Evolutionary conservation across 2,888 invertebrate genomes (phyloP).

Genomic region (Notodonta dromedarius): DNA sequence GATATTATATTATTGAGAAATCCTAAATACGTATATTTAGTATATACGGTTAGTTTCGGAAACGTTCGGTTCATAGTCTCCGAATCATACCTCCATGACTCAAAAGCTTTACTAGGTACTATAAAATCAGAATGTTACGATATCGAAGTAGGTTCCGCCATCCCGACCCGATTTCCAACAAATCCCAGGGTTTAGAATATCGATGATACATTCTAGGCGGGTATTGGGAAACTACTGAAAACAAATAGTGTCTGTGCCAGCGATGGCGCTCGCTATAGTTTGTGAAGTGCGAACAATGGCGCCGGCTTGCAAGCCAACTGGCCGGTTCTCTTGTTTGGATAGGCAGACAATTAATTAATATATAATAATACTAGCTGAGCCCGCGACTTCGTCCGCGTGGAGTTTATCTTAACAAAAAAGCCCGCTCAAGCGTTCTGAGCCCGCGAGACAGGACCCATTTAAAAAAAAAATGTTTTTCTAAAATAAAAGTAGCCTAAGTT

Average conservation of each 20-base stretch:
- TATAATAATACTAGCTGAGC: no score
- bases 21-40: neutral
- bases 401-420: no score
- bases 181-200: neutral
- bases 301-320: conserved; percentile 14
- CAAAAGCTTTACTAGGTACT: neutral
- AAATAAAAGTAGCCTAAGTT: no score
- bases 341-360: neutral
- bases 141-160: neutral
- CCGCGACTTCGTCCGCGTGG: no score
- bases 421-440: no score
- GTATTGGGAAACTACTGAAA: conserved; percentile 10
- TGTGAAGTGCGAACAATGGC: conserved; percentile 22
- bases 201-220: conserved; percentile 1
- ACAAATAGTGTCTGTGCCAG: conserved; percentile 11
- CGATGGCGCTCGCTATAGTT: conserved; percentile 12
- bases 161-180: neutral
- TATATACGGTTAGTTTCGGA: neutral
- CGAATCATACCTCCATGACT: neutral
- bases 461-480: no score
- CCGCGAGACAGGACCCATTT: no score
- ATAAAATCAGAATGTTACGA: neutral
- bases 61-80: neutral
- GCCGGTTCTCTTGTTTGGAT: conserved; percentile 10
- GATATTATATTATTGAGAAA: conserved; percentile 11